Evolutionary conservation across 92 coral and sea anemone genomes (phyloP).

Genomic region (Phymanthus crucifer): DNA sequence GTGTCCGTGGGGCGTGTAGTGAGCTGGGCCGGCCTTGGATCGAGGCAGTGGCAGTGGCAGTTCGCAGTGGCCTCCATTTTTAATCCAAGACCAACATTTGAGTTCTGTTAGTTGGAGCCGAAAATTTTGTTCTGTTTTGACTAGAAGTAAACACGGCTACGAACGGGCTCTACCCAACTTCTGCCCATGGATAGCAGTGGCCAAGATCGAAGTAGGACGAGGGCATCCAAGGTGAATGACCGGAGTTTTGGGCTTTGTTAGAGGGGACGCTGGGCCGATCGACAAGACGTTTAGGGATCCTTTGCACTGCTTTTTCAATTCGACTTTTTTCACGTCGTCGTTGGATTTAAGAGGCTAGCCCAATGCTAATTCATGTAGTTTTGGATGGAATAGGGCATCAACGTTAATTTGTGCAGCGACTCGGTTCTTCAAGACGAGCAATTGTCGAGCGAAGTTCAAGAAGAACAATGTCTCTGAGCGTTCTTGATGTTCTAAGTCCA

Average conservation of each 20-base stretch:
- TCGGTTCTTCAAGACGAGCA: constrained; percentile 21
- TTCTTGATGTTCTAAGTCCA: constrained; percentile 36
- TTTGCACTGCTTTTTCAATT: constrained; percentile 27
- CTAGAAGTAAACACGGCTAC: constrained; percentile 81
- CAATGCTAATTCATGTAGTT: constrained; percentile 26
- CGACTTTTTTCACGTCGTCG: constrained; percentile 40
- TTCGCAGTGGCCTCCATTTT: constrained; percentile 90
- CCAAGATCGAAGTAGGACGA: constrained; percentile 92
- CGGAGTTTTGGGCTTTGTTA: constrained; percentile 75
- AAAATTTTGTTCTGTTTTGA: constrained; percentile 73
- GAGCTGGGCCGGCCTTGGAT: constrained; percentile 80
- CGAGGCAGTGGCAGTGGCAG: constrained; percentile 69
- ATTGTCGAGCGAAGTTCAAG: constrained; percentile 18
- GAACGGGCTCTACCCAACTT: constrained; percentile 74
- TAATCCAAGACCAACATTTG: constrained; percentile 78
- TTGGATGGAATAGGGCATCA: constrained; percentile 22
- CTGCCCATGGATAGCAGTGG: constrained; percentile 96
- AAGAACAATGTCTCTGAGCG: constrained; percentile 28
- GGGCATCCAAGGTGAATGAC: constrained; percentile 87
- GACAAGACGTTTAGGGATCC: constrained; percentile 63
- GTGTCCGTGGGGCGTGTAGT: constrained; percentile 89
- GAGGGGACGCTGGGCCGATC: constrained; percentile 84
- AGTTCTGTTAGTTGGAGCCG: constrained; percentile 81
- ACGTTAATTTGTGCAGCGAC: constrained; percentile 17
- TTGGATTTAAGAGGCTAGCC: constrained; percentile 13